These are phyloP conservation scores for Xenentodon cancila DNA, from an alignment of 2,797 vertebrate species.

Conservation along the genomic window DNA sequence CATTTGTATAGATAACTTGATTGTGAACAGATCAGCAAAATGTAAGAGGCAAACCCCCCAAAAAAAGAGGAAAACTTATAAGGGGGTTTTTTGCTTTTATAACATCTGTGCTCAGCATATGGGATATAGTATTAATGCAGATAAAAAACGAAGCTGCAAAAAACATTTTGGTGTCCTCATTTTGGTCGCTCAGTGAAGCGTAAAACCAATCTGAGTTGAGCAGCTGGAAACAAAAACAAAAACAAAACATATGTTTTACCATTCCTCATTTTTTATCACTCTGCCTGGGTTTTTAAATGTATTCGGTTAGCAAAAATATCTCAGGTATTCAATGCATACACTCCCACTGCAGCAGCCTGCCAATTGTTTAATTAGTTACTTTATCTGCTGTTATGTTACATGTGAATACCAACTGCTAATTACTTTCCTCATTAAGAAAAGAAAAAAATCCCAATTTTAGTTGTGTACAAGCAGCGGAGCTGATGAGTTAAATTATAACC, in stretches of 20 bases:
- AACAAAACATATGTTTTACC: not conserved
- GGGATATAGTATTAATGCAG: conserved; percentile 7
- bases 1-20: no score
- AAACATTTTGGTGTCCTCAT: conserved; percentile 11
- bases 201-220: conserved; percentile 19
- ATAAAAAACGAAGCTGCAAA: conserved; percentile 21
- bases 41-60: no score
- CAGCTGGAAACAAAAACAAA: conserved; percentile 1
- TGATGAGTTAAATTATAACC: no score
- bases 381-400: conserved; percentile 16
- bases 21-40: no score
- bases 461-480: no score
- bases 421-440: conserved; percentile 22
- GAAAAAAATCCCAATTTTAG: not conserved
- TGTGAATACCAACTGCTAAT: conserved; percentile 36
- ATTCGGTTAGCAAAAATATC: not conserved
- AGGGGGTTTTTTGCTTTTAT: conserved; percentile 19
- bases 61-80: conserved; percentile 1
- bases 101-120: conserved; percentile 11
- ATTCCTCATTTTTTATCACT: not conserved
- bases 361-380: conserved; percentile 13
- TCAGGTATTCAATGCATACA: conserved; percentile 1
- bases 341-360: conserved; percentile 9
- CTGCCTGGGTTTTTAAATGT: not conserved
- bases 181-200: conserved; percentile 23